Evolutionary conservation across 2,888 invertebrate species (phyloP), one percentile per base, ranked within the genome.

Genomic region (Ecliptopera silaceata): DNA sequence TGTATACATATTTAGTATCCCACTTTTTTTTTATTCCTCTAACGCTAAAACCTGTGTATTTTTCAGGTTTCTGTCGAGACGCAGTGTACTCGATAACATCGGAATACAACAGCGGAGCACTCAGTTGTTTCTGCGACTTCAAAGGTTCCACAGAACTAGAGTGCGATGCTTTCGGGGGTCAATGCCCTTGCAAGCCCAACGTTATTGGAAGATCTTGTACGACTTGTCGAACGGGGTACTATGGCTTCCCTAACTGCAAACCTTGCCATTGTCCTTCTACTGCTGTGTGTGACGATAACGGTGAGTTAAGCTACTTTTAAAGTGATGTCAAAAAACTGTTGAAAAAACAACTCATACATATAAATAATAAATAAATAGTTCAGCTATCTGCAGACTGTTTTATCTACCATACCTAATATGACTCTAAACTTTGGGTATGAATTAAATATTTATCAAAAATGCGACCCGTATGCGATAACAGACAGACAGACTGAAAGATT

Each of bases 141-240:
- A 94, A 95, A 56, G 99, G 99, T 0, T 97, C 98, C 0, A 93
- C 92, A 0, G 90, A 93, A 47, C 96, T 98, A 77, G 95, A 96
- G 70, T 99, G 99, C 79, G 95, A 96, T 62, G 93, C 95, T 34
- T 99, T 98, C 80, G 99, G 99, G 0, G 99, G 99, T 0, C 98
- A 99, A 82, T 99, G 99, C 80, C 94, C 94, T 3, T 99, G 99
- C 83, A 95, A 95, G 74, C 93, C 95, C 0, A 96, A 99, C 81
- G 96, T 99, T 1, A 98, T 99, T 65, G 99, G 99, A 0, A 92
- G 99, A 29, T 94, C 93, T 0, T 97, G 97, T 72, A 95, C 95
- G 49, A 93, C 94, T 3, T 97, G 97, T 81, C 93, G 95, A 94
- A 97, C 98, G 0, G 99, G 98, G 0, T 98, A 94, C 85, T 99